phyloP scores from a whole-genome alignment of 2,888 invertebrate species.

The Lasioglossum figueresi region DNA sequence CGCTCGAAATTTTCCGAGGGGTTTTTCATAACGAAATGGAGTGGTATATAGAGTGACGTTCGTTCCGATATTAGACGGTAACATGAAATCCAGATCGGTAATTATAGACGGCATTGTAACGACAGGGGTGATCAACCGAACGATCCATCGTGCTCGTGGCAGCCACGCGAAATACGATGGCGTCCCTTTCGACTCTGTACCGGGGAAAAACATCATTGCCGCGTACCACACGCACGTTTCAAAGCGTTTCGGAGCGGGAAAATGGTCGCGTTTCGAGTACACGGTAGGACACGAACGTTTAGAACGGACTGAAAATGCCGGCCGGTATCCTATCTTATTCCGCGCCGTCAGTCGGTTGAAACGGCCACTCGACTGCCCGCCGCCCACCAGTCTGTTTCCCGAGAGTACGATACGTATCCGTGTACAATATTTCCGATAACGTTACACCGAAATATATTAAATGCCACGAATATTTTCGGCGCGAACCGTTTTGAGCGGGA shows the following conservation, averaged over 20 bases:
- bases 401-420: conserved; percentile 28
- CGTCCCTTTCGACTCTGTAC: conserved; percentile 70
- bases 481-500: conserved; percentile 33
- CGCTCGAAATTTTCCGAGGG: conserved; percentile 47
- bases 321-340: conserved; percentile 68
- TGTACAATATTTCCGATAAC: neutral
- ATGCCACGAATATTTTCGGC: conserved; percentile 2
- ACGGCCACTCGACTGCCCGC: conserved; percentile 66
- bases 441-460: neutral
- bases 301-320: conserved; percentile 65
- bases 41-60: conserved; percentile 7
- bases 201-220: conserved; percentile 44
- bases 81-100: conserved; percentile 71
- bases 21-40: neutral
- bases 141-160: conserved; percentile 64
- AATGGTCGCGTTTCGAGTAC: neutral
- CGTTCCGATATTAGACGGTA: conserved; percentile 57
- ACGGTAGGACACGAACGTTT: conserved; percentile 25
- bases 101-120: conserved; percentile 77
- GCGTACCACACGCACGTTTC: conserved; percentile 7
- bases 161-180: conserved; percentile 76
- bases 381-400: conserved; percentile 51
- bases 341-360: conserved; percentile 83
- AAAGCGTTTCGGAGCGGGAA: neutral
- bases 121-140: conserved; percentile 75